Conservation (phyloP, 2,113 vertebrate species). For the Zapornia atra region DNA sequence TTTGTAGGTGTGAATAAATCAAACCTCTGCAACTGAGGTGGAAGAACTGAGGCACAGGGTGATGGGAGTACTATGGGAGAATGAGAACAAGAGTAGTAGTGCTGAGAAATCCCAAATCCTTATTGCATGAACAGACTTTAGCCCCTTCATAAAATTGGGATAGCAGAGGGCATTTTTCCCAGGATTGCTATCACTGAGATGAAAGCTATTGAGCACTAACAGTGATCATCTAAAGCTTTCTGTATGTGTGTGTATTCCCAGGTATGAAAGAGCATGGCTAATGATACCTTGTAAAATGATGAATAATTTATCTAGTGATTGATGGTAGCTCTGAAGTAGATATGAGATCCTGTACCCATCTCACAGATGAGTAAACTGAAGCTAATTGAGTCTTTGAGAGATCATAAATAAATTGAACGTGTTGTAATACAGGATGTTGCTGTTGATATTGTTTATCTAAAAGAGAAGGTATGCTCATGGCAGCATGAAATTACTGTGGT, state of each 20-base stretch:
- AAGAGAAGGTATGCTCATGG: not conserved
- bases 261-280: constrained; percentile 25
- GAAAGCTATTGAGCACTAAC: not conserved
- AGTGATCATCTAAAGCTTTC: not conserved
- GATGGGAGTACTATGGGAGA: not conserved
- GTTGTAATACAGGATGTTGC: not conserved
- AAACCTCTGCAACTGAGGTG: not conserved
- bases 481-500: not conserved
- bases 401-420: constrained; percentile 1
- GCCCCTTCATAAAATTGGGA: not conserved
- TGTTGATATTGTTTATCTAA: not conserved
- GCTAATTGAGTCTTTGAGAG: constrained; percentile 35
- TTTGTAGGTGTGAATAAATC: not conserved
- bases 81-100: not conserved
- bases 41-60: not conserved
- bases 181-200: not conserved
- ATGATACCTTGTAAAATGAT: constrained; percentile 5
- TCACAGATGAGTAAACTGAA: constrained; percentile 32
- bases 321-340: constrained; percentile 7
- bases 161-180: not conserved
- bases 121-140: not conserved
- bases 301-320: constrained; percentile 17
- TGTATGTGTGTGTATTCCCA: not conserved
- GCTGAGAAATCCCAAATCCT: not conserved
- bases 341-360: not conserved